Evolutionary conservation across 2,797 vertebrate genomes (phyloP).

Genomic region (Lophius americanus): DNA sequence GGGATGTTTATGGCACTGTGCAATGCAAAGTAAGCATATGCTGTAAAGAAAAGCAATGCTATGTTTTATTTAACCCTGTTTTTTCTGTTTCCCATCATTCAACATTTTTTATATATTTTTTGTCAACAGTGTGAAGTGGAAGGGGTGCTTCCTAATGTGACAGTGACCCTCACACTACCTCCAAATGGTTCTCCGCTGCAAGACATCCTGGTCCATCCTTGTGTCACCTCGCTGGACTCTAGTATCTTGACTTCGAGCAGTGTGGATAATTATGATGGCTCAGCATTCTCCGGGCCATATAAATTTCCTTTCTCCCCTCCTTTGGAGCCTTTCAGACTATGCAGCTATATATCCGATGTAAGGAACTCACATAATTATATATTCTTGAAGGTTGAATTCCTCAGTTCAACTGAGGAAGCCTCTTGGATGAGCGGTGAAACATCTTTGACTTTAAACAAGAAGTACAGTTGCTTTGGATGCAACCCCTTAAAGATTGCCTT

Average conservation of each 20-base stretch:
- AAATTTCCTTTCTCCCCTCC: slow-evolving; percentile 95
- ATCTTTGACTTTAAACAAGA: no score
- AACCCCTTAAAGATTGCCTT: no score
- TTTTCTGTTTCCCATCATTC: background rate
- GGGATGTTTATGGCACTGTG: slow-evolving; percentile 93
- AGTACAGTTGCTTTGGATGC: no score
- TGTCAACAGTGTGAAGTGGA: slow-evolving; percentile 91
- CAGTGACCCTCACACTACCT: slow-evolving; percentile 89
- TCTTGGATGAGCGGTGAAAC: no score
- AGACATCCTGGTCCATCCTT: slow-evolving; percentile 93
- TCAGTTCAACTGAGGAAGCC: no score
- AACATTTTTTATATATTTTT: slow-evolving; percentile 1
- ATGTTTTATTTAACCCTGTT: background rate
- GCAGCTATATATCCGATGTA: slow-evolving; percentile 96
- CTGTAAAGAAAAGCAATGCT: background rate
- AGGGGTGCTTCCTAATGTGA: slow-evolving; percentile 90
- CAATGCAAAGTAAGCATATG: slow-evolving; percentile 90
- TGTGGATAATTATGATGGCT: slow-evolving; percentile 84
- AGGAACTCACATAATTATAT: background rate
- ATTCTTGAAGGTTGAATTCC: no score
- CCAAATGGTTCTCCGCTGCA: slow-evolving; percentile 93
- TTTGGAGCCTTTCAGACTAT: slow-evolving; percentile 89
- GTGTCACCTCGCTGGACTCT: slow-evolving; percentile 91
- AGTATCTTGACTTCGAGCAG: slow-evolving; percentile 89
- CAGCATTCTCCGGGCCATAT: slow-evolving; percentile 92